phyloP scores from a whole-genome alignment of 2,797 vertebrate species.

The Aeoliscus strigatus region DNA sequence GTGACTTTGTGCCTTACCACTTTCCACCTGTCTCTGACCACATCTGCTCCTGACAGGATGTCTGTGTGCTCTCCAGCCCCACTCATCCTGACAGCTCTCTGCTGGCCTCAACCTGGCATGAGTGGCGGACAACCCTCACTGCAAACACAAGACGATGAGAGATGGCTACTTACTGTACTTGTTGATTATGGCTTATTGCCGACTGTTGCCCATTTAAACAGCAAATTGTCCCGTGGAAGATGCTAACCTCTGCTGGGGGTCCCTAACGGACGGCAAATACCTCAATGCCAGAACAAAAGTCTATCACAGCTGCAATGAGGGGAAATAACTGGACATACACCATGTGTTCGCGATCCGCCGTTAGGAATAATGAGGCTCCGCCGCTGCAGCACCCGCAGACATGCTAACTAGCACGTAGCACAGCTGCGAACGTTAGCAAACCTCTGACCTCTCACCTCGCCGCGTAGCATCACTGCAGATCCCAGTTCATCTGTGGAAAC shows the following conservation, averaged over 20 bases:
- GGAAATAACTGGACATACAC: too few species aligned
- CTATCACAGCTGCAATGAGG: too few species aligned
- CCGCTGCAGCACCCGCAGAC: conserved; percentile 29
- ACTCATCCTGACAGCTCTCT: conserved; percentile 85
- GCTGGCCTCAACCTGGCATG: conserved; percentile 69
- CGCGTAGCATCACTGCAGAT: conserved; percentile 22
- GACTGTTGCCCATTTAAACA: too few species aligned
- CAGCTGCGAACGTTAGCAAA: conserved; percentile 10
- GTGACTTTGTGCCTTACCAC: conserved; percentile 80
- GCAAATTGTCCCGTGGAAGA: too few species aligned
- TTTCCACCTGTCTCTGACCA: conserved; percentile 98
- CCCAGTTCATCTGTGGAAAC: conserved; percentile 14
- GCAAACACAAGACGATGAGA: conserved; percentile 6
- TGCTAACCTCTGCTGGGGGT: too few species aligned
- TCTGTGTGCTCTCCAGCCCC: conserved; percentile 93
- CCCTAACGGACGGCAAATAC: too few species aligned
- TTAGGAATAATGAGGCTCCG: conserved; percentile 9
- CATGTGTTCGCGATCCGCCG: too few species aligned
- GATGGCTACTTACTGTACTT: too few species aligned
- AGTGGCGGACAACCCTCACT: conserved; percentile 61
- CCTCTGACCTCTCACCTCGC: conserved; percentile 44
- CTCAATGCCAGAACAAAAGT: too few species aligned
- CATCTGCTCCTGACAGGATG: conserved; percentile 91
- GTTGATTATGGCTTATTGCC: too few species aligned
- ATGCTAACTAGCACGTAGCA: conserved; percentile 58